Percentiles rank a stretch among this genome's conserved stretches.
Conservation (phyloP, 2,113 vertebrate genomes). For the Excalfactoria chinensis region DNA sequence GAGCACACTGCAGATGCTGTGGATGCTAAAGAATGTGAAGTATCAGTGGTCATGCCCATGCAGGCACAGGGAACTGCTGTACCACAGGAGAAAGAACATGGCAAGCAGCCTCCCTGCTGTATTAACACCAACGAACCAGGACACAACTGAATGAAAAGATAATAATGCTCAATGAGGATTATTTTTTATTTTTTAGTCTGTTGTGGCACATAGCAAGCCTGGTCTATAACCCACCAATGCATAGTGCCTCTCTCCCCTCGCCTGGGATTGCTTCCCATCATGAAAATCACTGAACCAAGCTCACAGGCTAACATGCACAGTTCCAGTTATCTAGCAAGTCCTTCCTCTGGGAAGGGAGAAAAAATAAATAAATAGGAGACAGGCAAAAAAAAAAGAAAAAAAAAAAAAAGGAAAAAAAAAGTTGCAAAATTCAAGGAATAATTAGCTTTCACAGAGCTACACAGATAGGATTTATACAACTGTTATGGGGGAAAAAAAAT, state of each 20-base stretch:
- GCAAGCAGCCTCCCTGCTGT: not conserved
- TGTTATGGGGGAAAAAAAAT: accelerated
- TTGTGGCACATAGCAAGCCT: not conserved
- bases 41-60: accelerated
- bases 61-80: not conserved
- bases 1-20: not conserved
- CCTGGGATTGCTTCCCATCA: not conserved
- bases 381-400: not conserved
- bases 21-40: not conserved
- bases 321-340: not conserved
- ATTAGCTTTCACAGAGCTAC: not conserved
- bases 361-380: not conserved
- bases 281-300: not conserved
- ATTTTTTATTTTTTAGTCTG: not conserved
- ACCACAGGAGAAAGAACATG: not conserved
- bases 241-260: not conserved
- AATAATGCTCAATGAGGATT: not conserved
- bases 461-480: not conserved
- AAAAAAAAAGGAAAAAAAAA: not conserved
- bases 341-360: accelerated
- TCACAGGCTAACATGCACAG: not conserved
- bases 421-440: not conserved
- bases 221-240: not conserved
- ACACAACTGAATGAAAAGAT: not conserved
- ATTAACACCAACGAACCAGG: not conserved